These are phyloP conservation scores for Tympanuchus pallidicinctus DNA, from an alignment of 2,113 vertebrate genomes.

Conservation along the genomic window DNA sequence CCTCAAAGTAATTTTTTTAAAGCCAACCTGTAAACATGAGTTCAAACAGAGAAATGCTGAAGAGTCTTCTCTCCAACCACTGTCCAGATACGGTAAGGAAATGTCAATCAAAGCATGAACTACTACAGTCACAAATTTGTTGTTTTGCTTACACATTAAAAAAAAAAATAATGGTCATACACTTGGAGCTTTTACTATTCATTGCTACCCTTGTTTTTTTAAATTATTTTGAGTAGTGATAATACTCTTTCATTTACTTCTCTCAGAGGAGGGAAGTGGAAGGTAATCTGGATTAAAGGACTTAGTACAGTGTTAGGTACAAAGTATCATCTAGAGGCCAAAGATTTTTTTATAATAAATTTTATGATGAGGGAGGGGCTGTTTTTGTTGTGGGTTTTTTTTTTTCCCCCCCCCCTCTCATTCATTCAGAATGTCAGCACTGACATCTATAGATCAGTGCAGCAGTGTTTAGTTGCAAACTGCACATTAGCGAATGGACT, in stretches of 20 bases:
- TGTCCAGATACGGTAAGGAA: neutral
- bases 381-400: neutral
- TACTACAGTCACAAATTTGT: neutral
- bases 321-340: slow-evolving; percentile 63
- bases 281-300: neutral
- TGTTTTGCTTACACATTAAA: neutral
- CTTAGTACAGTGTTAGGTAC: neutral
- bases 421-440: neutral
- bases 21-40: neutral
- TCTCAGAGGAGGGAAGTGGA: neutral
- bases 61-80: neutral
- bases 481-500: accelerated
- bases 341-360: neutral
- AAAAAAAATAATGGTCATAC: neutral
- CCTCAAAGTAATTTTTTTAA: neutral
- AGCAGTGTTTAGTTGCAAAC: neutral
- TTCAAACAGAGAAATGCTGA: neutral
- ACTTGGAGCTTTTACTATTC: neutral
- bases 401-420: accelerated
- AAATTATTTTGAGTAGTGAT: neutral
- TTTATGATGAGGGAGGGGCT: neutral
- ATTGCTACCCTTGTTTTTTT: neutral
- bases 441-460: neutral
- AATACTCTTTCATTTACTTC: neutral
- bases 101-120: neutral